Conservation (phyloP, 2,113 vertebrate genomes). For the Oreochromis aureus region DNA sequence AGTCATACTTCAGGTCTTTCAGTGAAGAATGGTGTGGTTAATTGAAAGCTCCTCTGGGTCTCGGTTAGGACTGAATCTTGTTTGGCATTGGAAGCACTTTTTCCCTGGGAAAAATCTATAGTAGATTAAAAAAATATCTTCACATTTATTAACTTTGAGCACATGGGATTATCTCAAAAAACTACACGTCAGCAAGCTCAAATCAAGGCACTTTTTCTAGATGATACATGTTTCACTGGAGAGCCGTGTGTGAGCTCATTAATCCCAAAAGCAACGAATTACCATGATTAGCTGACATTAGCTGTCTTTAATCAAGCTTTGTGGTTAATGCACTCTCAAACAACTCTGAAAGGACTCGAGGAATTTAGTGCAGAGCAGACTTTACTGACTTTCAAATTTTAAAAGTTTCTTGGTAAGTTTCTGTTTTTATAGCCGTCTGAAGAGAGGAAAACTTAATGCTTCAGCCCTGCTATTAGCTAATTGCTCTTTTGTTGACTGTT, state of each 20-base stretch:
- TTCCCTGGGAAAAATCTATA: not conserved
- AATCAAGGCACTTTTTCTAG: not conserved
- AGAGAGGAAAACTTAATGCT: not conserved
- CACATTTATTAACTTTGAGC: not conserved
- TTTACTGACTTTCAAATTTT: not conserved
- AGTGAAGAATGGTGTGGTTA: not conserved
- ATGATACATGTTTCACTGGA: not conserved
- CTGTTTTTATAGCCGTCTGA: not conserved
- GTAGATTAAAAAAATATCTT: not conserved
- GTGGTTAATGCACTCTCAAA: slow-evolving; percentile 14
- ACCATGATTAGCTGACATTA: slow-evolving; percentile 21
- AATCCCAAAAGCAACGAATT: slow-evolving; percentile 22
- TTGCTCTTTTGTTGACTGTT: not conserved
- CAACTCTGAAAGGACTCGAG: not conserved
- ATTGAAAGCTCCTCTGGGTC: not conserved
- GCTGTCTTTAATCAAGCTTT: slow-evolving; percentile 25
- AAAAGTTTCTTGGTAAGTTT: not conserved
- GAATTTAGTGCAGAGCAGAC: not conserved
- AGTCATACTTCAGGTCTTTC: not conserved
- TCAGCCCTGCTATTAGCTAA: not conserved
- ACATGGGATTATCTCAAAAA: not conserved
- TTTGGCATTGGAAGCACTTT: not conserved
- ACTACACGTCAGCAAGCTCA: not conserved
- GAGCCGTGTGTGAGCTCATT: not conserved
- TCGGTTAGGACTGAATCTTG: not conserved